Base-by-base conservation (phyloP, 1,140 invertebrate species). In the Drosophila navojoa region DNA sequence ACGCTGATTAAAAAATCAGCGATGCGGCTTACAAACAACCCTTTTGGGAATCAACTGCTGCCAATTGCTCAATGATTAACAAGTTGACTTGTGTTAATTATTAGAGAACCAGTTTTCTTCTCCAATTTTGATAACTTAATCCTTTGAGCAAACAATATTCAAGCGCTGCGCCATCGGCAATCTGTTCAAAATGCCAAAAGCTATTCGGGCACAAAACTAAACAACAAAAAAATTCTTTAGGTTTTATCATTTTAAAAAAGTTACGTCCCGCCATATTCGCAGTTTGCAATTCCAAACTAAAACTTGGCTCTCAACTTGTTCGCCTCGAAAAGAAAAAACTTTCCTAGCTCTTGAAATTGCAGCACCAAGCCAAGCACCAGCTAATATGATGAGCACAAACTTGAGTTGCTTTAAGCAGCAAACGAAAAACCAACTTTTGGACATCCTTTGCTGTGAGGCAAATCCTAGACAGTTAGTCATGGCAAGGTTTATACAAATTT, bases 21-120 rank as follows among this genome's bases (percentile, higher is more conserved):
- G 67, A 84, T 49, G 60, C 81, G 74, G 71, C 71, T 77, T 77
- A 77, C 7, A 27, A 67, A 70, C 84, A 89, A 89, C 85, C 85
- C 85, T 89, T 89, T 90, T 53, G 77, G 84, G 79, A 59, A 68
- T 80, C 61, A 55, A 70, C 42, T 38, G 59, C 44, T 35, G 16
- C 54, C 76, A 81, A 89, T 84, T 77, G 84, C 69, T 76, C 74
- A 77, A 90, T 89, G 85, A 89, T 85, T 90, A 89, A 89, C 85
- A 90, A 89, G 85, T 90, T 89, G 85, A 89, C 85, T 89, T 77
- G 85, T 78, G 62, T 78, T 85, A 81, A 89, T 89, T 85, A 87
- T 69, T 52, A 54, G 29, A 27, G 53, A 77, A 81, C 84, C 73
- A 63, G 78, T 81, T 76, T 71, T 50, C 63, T 75, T 66, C 63